Base-by-base conservation (phyloP, 2,888 invertebrate genomes). In the Philonicus albiceps region DNA sequence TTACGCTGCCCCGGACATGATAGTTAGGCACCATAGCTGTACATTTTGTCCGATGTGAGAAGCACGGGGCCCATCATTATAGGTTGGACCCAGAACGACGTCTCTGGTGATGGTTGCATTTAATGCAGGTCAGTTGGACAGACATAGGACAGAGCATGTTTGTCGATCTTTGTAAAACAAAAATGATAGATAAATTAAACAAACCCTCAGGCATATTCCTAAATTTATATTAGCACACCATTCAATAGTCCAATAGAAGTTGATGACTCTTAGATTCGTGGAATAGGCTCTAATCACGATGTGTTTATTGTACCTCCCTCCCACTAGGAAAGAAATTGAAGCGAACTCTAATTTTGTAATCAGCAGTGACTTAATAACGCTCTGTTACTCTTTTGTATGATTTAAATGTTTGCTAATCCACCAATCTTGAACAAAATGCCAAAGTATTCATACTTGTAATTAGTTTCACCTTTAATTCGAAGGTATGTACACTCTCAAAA, bases 71-170 rank as follows among this genome's bases (percentile, higher is more conserved):
- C 72, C 72, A 43, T 73, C 43, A 73, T 84, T 84, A n/a, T n/a
- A 73, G 72, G 43, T 40, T 3, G 0, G 84, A 43, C 84, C 73
- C 43, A 73, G 30, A 81, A 64, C 37, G 37, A 64, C 34, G 81
- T 64, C 22, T 3, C 22, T 64, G 78, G 43, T 43, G 78, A 78
- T 78, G 40, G 49, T 27, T 43, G 84, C 73, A 27, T 84, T 84
- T 84, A 84, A 73, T 73, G 27, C 84, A 73, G 84, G 84, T 84
- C 84, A 84, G 84, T 84, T 73, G 84, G 73, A 40, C 73, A 72
- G 30, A 22, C 7, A 72, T 30, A 43, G 11, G 11, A 73, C 22
- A 64, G 43, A 30, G 43, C 34, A 22, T 6, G 43, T 84, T 84
- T 43, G 72, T 64, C 31, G 72, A 83, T 37, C 40, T 19, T 84